Conservation (phyloP, 2,113 vertebrate genomes). For the Phasianus colchicus region DNA sequence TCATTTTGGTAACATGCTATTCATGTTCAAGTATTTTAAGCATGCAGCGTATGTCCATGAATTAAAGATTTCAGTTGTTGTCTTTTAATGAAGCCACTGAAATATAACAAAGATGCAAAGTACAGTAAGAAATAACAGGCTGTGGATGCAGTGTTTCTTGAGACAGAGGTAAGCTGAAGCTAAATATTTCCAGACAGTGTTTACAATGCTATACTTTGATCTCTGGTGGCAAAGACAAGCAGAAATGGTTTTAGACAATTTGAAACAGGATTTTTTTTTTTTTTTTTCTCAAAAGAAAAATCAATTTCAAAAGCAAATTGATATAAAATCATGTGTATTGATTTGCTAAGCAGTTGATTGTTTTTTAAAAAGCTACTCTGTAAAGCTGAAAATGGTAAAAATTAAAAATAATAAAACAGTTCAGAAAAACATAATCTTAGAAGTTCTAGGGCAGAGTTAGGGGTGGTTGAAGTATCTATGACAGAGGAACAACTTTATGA, state of each 20-base stretch:
- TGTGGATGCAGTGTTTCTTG: neutral
- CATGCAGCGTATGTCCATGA: neutral
- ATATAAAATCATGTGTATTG: neutral
- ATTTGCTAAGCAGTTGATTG: neutral
- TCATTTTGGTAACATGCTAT: neutral
- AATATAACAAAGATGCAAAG: neutral
- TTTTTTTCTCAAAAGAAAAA: neutral
- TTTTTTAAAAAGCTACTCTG: neutral
- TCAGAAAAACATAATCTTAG: neutral
- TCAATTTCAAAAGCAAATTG: neutral
- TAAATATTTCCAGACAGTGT: neutral
- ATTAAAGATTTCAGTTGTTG: neutral
- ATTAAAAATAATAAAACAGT: neutral
- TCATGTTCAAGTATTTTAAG: neutral
- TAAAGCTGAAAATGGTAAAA: neutral
- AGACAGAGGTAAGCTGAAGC: neutral
- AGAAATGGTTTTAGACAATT: neutral
- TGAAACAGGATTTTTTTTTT: neutral
- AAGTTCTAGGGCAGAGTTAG: neutral
- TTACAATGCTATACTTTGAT: neutral
- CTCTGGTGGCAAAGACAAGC: neutral
- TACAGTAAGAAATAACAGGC: neutral
- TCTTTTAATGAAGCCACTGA: neutral
- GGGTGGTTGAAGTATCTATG: neutral
- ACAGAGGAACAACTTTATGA: neutral